Evolutionary conservation across 2,113 vertebrate species (phyloP).

Genomic region (Fulmarus glacialis): DNA sequence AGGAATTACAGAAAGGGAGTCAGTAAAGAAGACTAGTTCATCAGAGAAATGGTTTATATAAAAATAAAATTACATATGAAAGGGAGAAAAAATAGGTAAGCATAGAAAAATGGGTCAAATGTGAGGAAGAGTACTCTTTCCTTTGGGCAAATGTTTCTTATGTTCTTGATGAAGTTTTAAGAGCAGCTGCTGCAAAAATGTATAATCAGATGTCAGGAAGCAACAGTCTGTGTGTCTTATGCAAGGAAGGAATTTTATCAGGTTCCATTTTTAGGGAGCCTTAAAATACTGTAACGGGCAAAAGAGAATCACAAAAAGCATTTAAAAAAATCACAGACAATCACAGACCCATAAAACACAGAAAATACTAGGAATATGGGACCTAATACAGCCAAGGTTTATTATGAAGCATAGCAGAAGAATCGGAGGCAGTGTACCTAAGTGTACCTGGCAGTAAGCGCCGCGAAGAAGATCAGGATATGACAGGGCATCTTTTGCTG

Average conservation of each 20-base stretch:
- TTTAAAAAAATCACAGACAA: neutral
- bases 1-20: constrained; percentile 54
- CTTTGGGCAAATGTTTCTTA: neutral
- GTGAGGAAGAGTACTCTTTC: neutral
- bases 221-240: neutral
- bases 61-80: neutral
- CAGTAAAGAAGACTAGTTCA: neutral
- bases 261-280: neutral
- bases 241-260: neutral
- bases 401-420: neutral
- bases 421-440: fast-evolving
- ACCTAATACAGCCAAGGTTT: neutral
- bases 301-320: neutral
- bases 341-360: neutral
- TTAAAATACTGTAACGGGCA: neutral
- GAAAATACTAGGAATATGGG: neutral
- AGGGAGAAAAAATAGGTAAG: neutral
- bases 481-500: neutral
- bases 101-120: neutral
- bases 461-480: neutral
- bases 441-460: neutral
- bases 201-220: constrained; percentile 1
- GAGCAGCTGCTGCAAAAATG: neutral
- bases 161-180: neutral
- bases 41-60: neutral